Conservation (phyloP, 1,140 invertebrate genomes). For the Monomorium pharaonis region DNA sequence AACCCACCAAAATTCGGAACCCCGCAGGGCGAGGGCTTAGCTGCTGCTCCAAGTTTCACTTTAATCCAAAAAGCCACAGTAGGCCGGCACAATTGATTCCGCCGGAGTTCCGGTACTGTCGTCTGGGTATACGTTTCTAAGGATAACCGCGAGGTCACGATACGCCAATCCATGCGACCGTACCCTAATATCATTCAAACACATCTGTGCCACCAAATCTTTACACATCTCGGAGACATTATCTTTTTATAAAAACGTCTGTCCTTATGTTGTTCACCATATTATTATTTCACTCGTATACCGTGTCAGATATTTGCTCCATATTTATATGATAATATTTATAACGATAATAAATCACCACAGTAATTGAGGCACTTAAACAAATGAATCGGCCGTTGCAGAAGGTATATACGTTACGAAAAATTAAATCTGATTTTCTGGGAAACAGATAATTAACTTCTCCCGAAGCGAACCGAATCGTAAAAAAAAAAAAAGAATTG, state of each 20-base stretch:
- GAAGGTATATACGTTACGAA: not conserved
- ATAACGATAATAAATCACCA: not conserved
- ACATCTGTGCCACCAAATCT: not conserved
- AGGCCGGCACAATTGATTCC: constrained; percentile 84
- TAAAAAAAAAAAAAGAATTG: not conserved
- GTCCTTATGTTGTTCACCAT: not conserved
- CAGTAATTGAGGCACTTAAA: not conserved
- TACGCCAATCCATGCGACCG: constrained; percentile 13
- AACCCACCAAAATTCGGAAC: constrained; percentile 79
- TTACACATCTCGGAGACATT: not conserved
- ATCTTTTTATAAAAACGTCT: not conserved
- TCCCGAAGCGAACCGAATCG: not conserved
- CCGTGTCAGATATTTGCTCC: not conserved
- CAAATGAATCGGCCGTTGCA: not conserved
- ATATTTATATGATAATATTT: not conserved
- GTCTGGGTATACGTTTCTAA: constrained; percentile 40
- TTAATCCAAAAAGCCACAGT: constrained; percentile 85
- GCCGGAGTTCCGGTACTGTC: constrained; percentile 63
- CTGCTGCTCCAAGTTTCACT: constrained; percentile 82
- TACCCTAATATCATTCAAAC: not conserved
- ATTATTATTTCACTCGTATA: not conserved
- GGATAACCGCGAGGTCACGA: constrained; percentile 13
- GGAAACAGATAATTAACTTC: not conserved
- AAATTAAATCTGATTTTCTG: not conserved
- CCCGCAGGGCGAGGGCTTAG: constrained; percentile 79